These are phyloP conservation scores for Philereme transversata DNA, from an alignment of 2,888 invertebrate genomes.

Conservation along the genomic window DNA sequence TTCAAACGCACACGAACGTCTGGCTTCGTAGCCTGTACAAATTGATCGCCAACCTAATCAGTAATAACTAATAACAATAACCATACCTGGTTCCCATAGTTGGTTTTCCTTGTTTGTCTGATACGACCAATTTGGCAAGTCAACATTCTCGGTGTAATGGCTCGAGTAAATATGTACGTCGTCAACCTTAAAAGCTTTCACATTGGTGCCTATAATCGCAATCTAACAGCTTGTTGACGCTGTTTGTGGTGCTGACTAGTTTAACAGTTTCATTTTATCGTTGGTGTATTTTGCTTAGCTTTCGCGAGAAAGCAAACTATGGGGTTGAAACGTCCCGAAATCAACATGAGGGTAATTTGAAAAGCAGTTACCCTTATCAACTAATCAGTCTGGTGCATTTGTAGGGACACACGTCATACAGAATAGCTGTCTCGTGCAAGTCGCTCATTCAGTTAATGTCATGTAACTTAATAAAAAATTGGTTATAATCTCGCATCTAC, in stretches of 20 bases:
- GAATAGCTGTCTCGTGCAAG: too few relatives aligned
- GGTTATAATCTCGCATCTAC: too few relatives aligned
- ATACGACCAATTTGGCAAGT: slow-evolving; percentile 45
- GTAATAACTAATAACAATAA: slow-evolving; percentile 35
- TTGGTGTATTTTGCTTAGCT: too few relatives aligned
- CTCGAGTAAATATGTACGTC: slow-evolving; percentile 38
- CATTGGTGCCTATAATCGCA: slow-evolving; percentile 2
- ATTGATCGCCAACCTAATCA: slow-evolving; percentile 17
- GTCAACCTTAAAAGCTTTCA: slow-evolving; percentile 22
- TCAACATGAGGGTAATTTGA: too few relatives aligned
- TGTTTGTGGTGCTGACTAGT: slow-evolving; percentile 1
- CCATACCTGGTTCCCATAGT: slow-evolving; percentile 22
- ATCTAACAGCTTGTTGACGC: slow-evolving; percentile 14
- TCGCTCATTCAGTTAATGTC: too few relatives aligned
- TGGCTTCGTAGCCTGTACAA: not conserved
- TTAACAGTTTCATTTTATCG: slow-evolving; percentile 2
- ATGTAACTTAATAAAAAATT: too few relatives aligned
- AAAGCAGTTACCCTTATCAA: too few relatives aligned
- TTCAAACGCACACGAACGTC: too few relatives aligned
- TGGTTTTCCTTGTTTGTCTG: slow-evolving; percentile 41
- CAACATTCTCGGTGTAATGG: slow-evolving; percentile 44
- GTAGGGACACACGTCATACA: too few relatives aligned
- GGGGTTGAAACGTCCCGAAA: too few relatives aligned
- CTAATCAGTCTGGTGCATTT: too few relatives aligned
- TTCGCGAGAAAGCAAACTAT: too few relatives aligned